Evolutionary conservation across 2,888 invertebrate species (phyloP).

Genomic region (Coelinius sp.): DNA sequence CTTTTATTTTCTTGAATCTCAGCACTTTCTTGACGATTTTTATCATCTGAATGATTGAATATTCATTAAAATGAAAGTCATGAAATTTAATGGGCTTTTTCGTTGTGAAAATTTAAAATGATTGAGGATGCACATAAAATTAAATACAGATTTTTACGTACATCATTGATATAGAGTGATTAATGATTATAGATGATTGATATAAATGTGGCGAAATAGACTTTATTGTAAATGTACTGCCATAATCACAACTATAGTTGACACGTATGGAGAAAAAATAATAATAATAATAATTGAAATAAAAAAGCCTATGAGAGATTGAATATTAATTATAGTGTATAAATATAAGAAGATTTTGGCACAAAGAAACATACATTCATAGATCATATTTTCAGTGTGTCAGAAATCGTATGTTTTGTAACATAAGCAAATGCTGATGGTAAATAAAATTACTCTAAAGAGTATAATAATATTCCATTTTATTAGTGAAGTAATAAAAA

Average conservation of each 20-base stretch:
- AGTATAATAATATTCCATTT: slow-evolving; percentile 3
- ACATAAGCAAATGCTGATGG: slow-evolving; percentile 69
- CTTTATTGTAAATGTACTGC: slow-evolving; percentile 71
- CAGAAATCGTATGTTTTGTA: slow-evolving; percentile 69
- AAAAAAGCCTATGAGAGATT: slow-evolving; percentile 67
- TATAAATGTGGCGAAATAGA: slow-evolving; percentile 54
- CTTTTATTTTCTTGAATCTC: slow-evolving; percentile 53
- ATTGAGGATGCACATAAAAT: slow-evolving; percentile 33
- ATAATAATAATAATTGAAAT: too few species aligned
- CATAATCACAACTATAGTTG: slow-evolving; percentile 67
- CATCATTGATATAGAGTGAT: slow-evolving; percentile 25
- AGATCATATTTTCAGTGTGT: slow-evolving; percentile 71
- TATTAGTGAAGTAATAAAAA: not conserved
- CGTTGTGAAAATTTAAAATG: slow-evolving; percentile 54
- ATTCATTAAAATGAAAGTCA: slow-evolving; percentile 35
- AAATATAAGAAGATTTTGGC: slow-evolving; percentile 60
- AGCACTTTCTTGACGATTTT: slow-evolving; percentile 54
- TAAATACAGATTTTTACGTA: slow-evolving; percentile 40
- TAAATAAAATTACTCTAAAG: slow-evolving; percentile 66
- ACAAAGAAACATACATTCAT: slow-evolving; percentile 64
- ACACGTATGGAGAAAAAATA: slow-evolving; percentile 39
- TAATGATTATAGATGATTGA: slow-evolving; percentile 26
- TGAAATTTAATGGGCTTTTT: slow-evolving; percentile 43
- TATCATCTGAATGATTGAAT: slow-evolving; percentile 53
- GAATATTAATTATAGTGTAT: slow-evolving; percentile 66